Base-by-base conservation (phyloP, 2,113 vertebrate genomes). In the Ranitomeya imitator region DNA sequence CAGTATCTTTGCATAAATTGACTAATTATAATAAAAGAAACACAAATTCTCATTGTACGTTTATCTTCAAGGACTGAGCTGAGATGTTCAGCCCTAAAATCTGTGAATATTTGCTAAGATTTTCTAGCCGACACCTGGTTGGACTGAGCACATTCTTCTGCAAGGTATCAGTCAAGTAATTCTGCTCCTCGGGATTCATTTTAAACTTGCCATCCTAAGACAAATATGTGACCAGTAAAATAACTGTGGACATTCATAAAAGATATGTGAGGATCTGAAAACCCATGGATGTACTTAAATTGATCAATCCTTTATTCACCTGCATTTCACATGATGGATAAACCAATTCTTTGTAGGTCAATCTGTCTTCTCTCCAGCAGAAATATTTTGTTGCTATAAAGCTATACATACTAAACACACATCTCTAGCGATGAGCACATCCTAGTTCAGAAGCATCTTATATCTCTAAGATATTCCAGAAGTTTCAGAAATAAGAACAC, bases 331-430 rank as follows among this genome's bases (percentile, higher is more conserved):
- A 83, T 86, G 86, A 88, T 79, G 65, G 84, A 90, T 90, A 85
- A 80, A 23, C 51, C 77, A 89, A 0, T 59, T 55, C 86, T 90
- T 85, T 71, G 88, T 63, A 84, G 73, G 88, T 88, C 86, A 79
- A 85, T 87, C 63, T 79, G n/a, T 76, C 69, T 63, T 54, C 87
- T 14, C 61, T 86, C 65, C 81, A 88, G 13, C 59, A 92, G 86
- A 83, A 77, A 90, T 85, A 51, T 84, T 77, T 84, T 82, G 71
- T 67, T 86, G 89, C 37, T 90, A 88, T 89, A 86, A 92, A 90
- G 8, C 13, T 63, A 37, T 81, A 31, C 7, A 85, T 21, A 16
- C n/a, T 37, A 85, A 23, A 16, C n/a, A 26, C 83, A 65, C 63
- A 79, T 78, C 73, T 37, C 1, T 0, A 79, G 82, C 69, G 14